Percentiles rank a stretch among this genome's conserved stretches.
These are phyloP conservation scores for Yponomeuta sedellus DNA, from an alignment of 2,888 invertebrate species.

Conservation along the genomic window DNA sequence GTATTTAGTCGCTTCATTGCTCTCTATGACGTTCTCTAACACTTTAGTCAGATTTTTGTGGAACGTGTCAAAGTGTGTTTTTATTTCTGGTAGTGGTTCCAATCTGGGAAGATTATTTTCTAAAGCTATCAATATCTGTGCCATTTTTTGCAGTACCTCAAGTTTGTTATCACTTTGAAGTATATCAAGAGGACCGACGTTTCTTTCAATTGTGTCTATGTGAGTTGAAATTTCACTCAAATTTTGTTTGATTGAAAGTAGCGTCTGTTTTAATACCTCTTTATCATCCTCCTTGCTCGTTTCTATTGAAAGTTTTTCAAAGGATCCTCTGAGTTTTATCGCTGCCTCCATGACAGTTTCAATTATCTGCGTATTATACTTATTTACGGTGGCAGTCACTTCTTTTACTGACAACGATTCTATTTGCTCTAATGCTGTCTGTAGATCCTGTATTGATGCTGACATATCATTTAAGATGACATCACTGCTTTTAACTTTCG, in stretches of 20 bases:
- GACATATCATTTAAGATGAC: slow-evolving; percentile 63
- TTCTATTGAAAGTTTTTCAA: slow-evolving; percentile 65
- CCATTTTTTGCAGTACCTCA: slow-evolving; percentile 62
- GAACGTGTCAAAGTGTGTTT: slow-evolving; percentile 48
- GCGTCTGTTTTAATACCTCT: slow-evolving; percentile 42
- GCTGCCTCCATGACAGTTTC: slow-evolving; percentile 80
- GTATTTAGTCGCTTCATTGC: slow-evolving; percentile 60
- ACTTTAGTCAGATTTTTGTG: slow-evolving; percentile 73
- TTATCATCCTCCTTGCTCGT: slow-evolving; percentile 40
- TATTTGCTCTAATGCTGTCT: slow-evolving; percentile 62
- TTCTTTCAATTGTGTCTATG: slow-evolving; percentile 44
- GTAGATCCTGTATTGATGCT: slow-evolving; percentile 66
- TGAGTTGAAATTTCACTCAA: slow-evolving; percentile 51
- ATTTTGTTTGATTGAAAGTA: slow-evolving; percentile 49
- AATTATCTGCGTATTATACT: slow-evolving; percentile 77
- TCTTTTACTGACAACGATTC: slow-evolving; percentile 73
- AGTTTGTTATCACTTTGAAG: slow-evolving; percentile 63
- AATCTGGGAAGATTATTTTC: slow-evolving; percentile 56
- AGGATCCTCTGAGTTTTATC: slow-evolving; percentile 77
- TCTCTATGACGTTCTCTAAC: slow-evolving; percentile 75
- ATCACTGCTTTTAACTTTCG: slow-evolving; percentile 45
- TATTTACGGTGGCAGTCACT: slow-evolving; percentile 48
- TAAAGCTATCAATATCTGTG: slow-evolving; percentile 59
- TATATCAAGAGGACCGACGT: slow-evolving; percentile 54
- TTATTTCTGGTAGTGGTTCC: slow-evolving; percentile 42